Evolutionary conservation across 2,888 invertebrate species (phyloP).

Genomic region (Drosophila mercatorum): DNA sequence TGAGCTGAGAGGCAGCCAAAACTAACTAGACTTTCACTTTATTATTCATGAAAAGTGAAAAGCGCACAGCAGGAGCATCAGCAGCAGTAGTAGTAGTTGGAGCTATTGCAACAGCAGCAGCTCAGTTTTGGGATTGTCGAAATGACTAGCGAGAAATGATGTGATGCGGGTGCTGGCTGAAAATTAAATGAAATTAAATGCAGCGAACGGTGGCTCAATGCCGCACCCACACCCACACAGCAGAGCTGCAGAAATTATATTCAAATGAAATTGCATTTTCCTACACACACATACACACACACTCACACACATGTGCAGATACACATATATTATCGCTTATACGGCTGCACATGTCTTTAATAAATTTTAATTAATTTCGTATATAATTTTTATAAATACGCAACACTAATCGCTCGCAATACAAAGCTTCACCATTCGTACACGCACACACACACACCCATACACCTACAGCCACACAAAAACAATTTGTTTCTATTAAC

Average conservation of each 20-base stretch:
- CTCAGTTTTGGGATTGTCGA: conserved; percentile 66
- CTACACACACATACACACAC: conserved; percentile 12
- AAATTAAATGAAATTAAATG: conserved; percentile 78
- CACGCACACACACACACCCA: conserved; percentile 9
- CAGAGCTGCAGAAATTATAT: conserved; percentile 43
- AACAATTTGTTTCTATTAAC: conserved; percentile 79
- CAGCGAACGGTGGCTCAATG: conserved; percentile 44
- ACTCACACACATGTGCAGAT: conserved; percentile 3
- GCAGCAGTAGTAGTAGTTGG: conserved; percentile 32
- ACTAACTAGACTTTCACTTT: conserved; percentile 78
- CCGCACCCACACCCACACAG: conserved; percentile 13
- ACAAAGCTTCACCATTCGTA: conserved; percentile 1
- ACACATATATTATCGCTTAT: background rate
- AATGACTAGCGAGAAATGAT: conserved; percentile 68
- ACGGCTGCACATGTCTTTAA: conserved; percentile 41
- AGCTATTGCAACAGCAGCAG: conserved; percentile 41
- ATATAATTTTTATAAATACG: conserved; percentile 75
- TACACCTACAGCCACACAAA: conserved; percentile 34
- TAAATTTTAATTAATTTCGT: conserved; percentile 74
- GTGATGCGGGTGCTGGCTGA: conserved; percentile 60
- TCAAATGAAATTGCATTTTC: conserved; percentile 56
- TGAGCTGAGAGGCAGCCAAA: conserved; percentile 47
- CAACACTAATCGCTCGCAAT: conserved; percentile 66
- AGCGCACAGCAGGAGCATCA: conserved; percentile 52
- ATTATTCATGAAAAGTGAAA: conserved; percentile 78